Conservation (phyloP, 2,113 vertebrate species). For the Tragelaphus strepsiceros region DNA sequence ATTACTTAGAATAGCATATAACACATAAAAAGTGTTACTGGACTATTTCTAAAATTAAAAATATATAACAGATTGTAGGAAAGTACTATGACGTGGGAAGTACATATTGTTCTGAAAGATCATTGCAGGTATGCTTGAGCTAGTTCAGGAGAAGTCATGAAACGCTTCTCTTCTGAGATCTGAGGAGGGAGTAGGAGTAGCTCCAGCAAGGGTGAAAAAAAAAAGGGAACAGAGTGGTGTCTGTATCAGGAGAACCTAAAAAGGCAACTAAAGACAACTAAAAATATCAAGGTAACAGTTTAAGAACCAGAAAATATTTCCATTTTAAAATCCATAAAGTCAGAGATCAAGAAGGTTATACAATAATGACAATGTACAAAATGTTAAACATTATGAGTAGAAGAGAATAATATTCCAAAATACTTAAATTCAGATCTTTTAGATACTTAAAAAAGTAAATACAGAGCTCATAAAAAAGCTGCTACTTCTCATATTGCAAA, state of each 20-base stretch:
- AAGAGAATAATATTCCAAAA: background rate
- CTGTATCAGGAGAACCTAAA: background rate
- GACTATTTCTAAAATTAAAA: background rate
- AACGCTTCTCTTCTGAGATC: background rate
- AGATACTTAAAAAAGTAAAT: background rate
- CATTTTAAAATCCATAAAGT: background rate
- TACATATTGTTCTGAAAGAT: background rate
- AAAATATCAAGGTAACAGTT: background rate
- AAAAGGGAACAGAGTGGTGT: background rate
- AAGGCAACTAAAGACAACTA: background rate
- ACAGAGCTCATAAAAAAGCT: background rate
- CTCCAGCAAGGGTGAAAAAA: background rate
- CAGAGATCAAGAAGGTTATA: background rate
- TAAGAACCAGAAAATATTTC: background rate
- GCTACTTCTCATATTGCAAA: background rate
- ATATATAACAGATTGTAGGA: background rate
- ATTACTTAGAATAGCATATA: background rate
- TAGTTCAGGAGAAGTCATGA: background rate
- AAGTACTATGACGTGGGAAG: background rate
- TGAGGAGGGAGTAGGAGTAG: background rate
- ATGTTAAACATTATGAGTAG: background rate
- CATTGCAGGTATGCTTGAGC: background rate
- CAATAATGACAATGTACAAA: background rate
- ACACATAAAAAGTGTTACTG: background rate
- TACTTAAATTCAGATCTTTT: background rate